Evolutionary conservation across 2,888 invertebrate genomes (phyloP).

Genomic region (Macrosoma leucophasiata): DNA sequence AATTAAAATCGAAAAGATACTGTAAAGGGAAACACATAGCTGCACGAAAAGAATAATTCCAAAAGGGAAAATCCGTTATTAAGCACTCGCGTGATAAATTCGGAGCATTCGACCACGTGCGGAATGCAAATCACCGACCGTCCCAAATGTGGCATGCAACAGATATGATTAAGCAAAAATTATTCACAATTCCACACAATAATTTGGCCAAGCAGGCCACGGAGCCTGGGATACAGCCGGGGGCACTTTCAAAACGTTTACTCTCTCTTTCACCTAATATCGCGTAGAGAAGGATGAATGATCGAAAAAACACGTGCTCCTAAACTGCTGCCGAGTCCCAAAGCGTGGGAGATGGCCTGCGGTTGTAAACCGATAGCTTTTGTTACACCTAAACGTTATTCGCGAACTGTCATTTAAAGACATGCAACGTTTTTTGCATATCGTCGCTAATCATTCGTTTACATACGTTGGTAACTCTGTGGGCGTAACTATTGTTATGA

Average conservation of each 20-base stretch:
- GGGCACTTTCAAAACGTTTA: conserved; percentile 25
- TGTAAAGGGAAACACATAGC: no score
- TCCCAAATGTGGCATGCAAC: conserved; percentile 17
- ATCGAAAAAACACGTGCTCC: conserved; percentile 14
- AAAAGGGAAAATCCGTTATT: conserved; percentile 13
- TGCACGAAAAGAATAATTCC: no score
- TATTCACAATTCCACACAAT: conserved; percentile 20
- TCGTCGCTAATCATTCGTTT: no score
- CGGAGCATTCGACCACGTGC: conserved; percentile 16
- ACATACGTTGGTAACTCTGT: no score
- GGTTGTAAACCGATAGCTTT: conserved; percentile 23
- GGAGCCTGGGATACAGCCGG: conserved; percentile 14
- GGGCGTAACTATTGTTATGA: no score
- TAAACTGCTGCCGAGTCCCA: conserved; percentile 12
- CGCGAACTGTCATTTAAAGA: no score
- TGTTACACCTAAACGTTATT: no score
- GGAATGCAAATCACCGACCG: conserved; percentile 17
- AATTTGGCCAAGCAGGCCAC: conserved; percentile 14
- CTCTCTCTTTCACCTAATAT: no score
- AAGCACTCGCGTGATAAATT: conserved; percentile 14
- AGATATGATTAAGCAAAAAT: conserved; percentile 21
- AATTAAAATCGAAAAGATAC: no score
- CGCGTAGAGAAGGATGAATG: no score
- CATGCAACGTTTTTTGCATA: no score
- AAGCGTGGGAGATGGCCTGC: conserved; percentile 22